Conservation (phyloP, 1,140 invertebrate species). For the Drosophila guanche region DNA sequence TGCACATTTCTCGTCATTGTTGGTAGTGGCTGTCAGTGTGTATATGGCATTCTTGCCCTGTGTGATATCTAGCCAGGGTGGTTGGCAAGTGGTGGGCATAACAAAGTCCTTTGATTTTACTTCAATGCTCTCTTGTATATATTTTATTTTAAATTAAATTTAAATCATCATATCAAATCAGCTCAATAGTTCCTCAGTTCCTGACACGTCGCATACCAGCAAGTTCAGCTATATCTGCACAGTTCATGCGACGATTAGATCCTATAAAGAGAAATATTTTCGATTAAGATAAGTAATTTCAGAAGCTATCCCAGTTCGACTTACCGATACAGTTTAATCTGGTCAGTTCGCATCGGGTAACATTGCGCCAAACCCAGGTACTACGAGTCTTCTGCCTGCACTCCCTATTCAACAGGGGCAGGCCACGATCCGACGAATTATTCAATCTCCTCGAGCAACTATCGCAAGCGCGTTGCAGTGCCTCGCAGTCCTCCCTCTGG, state of each 20-base stretch:
- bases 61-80: too few species aligned
- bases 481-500: conserved; percentile 27
- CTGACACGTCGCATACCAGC: conserved; percentile 21
- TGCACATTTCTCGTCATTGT: too few species aligned
- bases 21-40: too few species aligned
- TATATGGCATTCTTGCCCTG: too few species aligned
- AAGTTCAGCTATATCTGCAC: conserved; percentile 18
- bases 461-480: conserved; percentile 19
- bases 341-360: conserved; percentile 42
- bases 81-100: too few species aligned
- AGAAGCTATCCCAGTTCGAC: not conserved
- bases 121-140: conserved; percentile 37
- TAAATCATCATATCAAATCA: too few species aligned
- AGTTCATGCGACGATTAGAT: conserved; percentile 23
- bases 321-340: conserved; percentile 29
- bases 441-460: conserved; percentile 1
- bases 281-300: too few species aligned
- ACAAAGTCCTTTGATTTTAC: not conserved
- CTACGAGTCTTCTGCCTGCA: conserved; percentile 15
- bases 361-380: conserved; percentile 37
- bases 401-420: conserved; percentile 18
- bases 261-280: not conserved
- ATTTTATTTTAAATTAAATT: conserved; percentile 10
- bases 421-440: conserved; percentile 1
- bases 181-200: too few species aligned